Evolutionary conservation across 2,888 invertebrate species (phyloP).

Genomic region (Pristionchus fissidentatus): DNA sequence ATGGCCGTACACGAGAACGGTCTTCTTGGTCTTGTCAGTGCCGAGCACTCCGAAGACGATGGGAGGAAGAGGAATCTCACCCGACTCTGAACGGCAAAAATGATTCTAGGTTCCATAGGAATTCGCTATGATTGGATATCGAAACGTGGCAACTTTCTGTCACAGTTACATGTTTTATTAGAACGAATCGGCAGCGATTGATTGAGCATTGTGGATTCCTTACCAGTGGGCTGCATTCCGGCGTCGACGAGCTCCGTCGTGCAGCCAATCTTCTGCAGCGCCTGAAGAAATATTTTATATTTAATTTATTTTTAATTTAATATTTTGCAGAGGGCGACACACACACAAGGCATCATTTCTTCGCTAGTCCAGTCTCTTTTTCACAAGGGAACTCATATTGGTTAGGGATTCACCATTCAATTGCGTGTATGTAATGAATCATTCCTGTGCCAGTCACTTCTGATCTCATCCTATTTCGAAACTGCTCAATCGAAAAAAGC

Average conservation of each 20-base stretch:
- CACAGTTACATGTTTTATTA: too few relatives aligned
- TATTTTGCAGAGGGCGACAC: too few relatives aligned
- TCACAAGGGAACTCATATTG: too few relatives aligned
- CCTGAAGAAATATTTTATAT: conserved; percentile 53
- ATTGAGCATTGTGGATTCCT: neutral
- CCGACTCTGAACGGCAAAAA: neutral
- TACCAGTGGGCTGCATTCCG: conserved; percentile 59
- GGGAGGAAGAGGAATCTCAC: conserved; percentile 58
- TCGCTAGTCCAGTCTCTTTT: too few relatives aligned
- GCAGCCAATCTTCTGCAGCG: conserved; percentile 63
- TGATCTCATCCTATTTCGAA: too few relatives aligned
- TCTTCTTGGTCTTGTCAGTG: conserved; percentile 88
- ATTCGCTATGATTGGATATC: neutral
- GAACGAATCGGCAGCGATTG: too few relatives aligned
- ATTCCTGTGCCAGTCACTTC: too few relatives aligned
- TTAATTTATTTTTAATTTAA: neutral
- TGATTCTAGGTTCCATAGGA: neutral
- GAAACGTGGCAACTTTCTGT: conserved; percentile 30
- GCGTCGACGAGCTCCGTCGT: conserved; percentile 65
- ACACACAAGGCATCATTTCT: too few relatives aligned
- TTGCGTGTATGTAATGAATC: too few relatives aligned
- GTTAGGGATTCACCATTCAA: too few relatives aligned
- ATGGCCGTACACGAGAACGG: conserved; percentile 94
- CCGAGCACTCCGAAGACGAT: conserved; percentile 80
- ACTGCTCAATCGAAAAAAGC: too few relatives aligned